Evolutionary conservation across 2,797 vertebrate genomes (phyloP).

Genomic region (Sciaenops ocellatus): DNA sequence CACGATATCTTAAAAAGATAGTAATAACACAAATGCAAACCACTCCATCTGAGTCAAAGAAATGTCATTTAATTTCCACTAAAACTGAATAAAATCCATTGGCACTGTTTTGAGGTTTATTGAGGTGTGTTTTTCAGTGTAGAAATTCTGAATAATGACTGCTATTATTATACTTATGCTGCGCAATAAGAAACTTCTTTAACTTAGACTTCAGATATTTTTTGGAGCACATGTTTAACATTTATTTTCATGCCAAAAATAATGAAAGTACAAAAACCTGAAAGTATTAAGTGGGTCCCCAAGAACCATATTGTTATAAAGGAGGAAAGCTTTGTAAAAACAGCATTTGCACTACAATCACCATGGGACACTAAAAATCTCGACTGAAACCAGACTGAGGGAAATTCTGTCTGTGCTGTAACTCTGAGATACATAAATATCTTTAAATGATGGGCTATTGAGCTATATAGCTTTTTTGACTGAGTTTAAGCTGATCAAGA

Average conservation of each 20-base stretch:
- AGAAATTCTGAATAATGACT: background rate
- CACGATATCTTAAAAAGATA: background rate
- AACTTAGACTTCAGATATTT: background rate
- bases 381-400: background rate
- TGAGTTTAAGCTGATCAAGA: background rate
- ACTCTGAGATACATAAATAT: background rate
- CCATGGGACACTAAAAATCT: background rate
- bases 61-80: background rate
- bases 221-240: background rate
- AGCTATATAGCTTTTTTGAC: too few relatives aligned
- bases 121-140: background rate
- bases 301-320: background rate
- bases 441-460: background rate
- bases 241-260: background rate
- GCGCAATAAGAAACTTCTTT: background rate
- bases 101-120: background rate
- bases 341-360: background rate
- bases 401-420: background rate
- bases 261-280: background rate
- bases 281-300: background rate
- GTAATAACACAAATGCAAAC: background rate
- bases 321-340: background rate
- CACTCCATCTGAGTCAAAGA: too few relatives aligned
- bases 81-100: background rate
- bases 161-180: too few relatives aligned